Percentiles rank a stretch among this genome's conserved stretches.
Evolutionary conservation across 1,140 invertebrate genomes (phyloP).

Genomic region (Plutomurus gul): DNA sequence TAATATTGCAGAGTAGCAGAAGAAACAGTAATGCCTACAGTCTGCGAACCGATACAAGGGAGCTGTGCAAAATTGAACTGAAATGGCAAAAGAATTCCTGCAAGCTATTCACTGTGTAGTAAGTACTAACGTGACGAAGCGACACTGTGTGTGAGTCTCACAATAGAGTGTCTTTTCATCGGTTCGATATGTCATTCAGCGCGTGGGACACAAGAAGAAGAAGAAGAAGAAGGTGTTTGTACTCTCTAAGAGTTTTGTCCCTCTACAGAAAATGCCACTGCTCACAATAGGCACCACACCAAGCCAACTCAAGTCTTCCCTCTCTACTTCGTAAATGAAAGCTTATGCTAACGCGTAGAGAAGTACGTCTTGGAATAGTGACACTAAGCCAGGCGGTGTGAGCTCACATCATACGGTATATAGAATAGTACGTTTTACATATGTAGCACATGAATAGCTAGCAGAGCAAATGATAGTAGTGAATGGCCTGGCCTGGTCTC

Average conservation of each 20-base stretch:
- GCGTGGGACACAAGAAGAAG: neutral
- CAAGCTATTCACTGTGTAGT: neutral
- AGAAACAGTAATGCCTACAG: neutral
- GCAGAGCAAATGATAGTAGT: no score
- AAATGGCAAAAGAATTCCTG: neutral
- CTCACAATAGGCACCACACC: slow-evolving; percentile 3
- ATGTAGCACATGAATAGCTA: no score
- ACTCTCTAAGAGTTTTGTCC: slow-evolving; percentile 8
- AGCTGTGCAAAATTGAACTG: no score
- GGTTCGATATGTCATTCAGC: slow-evolving; percentile 20
- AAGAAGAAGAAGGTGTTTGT: slow-evolving; percentile 25
- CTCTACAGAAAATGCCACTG: neutral
- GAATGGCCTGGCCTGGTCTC: no score
- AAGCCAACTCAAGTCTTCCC: neutral
- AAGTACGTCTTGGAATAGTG: no score
- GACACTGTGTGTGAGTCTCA: slow-evolving; percentile 9
- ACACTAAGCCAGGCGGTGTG: neutral
- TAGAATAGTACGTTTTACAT: no score
- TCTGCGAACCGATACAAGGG: no score
- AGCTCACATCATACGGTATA: no score
- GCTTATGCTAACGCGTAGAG: neutral
- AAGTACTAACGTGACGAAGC: neutral
- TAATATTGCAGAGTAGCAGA: neutral
- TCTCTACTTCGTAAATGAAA: neutral
- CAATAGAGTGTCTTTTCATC: neutral